Evolutionary conservation across 1,140 invertebrate species (phyloP).

Genomic region (Saccostrea glomerata): DNA sequence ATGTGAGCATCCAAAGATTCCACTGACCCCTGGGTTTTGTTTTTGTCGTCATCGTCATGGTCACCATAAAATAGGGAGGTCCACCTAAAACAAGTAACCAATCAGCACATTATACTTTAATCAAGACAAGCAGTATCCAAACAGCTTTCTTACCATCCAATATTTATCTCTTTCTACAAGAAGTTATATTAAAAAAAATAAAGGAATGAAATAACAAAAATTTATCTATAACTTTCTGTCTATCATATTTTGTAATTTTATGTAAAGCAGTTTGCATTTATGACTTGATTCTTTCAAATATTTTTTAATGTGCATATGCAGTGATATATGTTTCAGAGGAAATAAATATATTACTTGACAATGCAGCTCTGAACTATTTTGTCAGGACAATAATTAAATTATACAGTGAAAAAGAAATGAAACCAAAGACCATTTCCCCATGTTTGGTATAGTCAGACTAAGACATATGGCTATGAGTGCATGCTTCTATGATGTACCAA

Average conservation of each 20-base stretch:
- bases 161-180: too few relatives aligned
- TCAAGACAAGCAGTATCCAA: too few relatives aligned
- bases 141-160: too few relatives aligned
- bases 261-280: too few relatives aligned
- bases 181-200: neutral
- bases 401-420: neutral
- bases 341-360: too few relatives aligned
- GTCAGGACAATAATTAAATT: neutral
- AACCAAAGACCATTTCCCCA: neutral
- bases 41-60: conserved; percentile 62
- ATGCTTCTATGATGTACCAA: neutral
- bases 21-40: conserved; percentile 64
- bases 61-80: conserved; percentile 92
- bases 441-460: neutral
- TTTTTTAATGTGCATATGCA: neutral
- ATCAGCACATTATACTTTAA: neutral
- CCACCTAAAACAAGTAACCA: conserved; percentile 83
- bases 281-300: neutral
- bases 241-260: too few relatives aligned
- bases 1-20: conserved; percentile 76
- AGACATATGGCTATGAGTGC: neutral
- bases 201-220: neutral
- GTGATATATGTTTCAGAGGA: neutral
- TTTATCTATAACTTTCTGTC: too few relatives aligned
- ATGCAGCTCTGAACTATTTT: neutral